A percentile compares a stretch with the other conserved stretches of the same genome.
Evolutionary conservation across 1,140 invertebrate genomes (phyloP).

Genomic region (Cataglyphis hispanica): DNA sequence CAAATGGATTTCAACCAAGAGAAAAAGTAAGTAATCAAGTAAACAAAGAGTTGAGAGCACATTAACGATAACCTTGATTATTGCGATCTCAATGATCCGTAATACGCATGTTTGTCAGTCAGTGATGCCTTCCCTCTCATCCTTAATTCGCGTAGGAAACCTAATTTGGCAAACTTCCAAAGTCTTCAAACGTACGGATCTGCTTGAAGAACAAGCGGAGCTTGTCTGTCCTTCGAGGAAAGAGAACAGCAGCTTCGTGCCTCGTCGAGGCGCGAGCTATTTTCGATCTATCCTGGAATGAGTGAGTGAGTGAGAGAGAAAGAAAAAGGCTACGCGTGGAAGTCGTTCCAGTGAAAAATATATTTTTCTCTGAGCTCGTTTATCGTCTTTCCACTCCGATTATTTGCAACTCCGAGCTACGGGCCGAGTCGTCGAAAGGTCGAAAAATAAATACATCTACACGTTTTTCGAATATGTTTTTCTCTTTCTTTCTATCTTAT

Average conservation of each 20-base stretch:
- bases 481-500: conserved; percentile 14
- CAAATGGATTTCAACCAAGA: background rate
- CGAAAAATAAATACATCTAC: conserved; percentile 43
- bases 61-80: conserved; percentile 73
- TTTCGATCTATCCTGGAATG: conserved; percentile 39
- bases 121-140: background rate
- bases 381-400: conserved; percentile 55
- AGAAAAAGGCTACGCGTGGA: conserved; percentile 15
- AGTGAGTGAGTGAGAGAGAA: too few relatives aligned
- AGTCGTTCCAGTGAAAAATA: conserved; percentile 45
- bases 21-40: background rate
- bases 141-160: conserved; percentile 42
- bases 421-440: conserved; percentile 3
- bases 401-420: conserved; percentile 37
- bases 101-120: background rate
- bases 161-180: conserved; percentile 70
- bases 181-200: conserved; percentile 33
- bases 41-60: conserved; percentile 9
- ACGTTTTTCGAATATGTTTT: conserved; percentile 48
- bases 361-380: conserved; percentile 66
- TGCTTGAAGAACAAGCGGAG: conserved; percentile 25
- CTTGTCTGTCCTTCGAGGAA: background rate
- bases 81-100: conserved; percentile 68
- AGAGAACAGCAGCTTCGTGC: background rate
- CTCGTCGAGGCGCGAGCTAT: conserved; percentile 54